Evolutionary conservation across 53 echinoderm and acorn worm species (phyloP), one percentile per base, ranked within the genome.

Genomic region (Temnopleurus reevesii): DNA sequence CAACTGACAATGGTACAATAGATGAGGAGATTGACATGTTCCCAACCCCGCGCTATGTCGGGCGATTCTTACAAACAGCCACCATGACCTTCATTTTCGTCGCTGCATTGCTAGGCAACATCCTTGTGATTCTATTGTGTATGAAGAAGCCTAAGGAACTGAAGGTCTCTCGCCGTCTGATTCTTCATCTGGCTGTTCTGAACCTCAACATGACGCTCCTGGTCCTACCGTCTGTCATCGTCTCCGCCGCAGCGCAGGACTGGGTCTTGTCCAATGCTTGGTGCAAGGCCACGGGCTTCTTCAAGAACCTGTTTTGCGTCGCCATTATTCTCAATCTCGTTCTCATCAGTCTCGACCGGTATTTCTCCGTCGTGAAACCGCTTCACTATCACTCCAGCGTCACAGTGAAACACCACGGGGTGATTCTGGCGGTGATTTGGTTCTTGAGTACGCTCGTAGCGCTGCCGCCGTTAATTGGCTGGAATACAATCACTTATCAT

Each of bases 401-500:
- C 34, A 92, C 93, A 7, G 81, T 90, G 23, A 92, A 89, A 51
- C 47, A 92, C 25, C 90, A 93, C 15, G 63, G 59, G 7, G 5
- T 90, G 2, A 81, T 96, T 77, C 76, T 96, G 12, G 17, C 55
- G 8, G 71, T 45, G 13, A 93, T 96, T 1, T 96, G 96, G 96
- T 18, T 92, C 4, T 53, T 93, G 19, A 82, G 94, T 34, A 21
- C 86, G 6, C 19, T 89, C 8, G 25, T 96, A 21, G 93, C 96
- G 2, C 88, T 96, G 19, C 96, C 96, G 24, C 94, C 96, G 1
- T 81, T 96, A 26, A 45, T 96, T 30, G 94, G 93, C n/a, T 93
- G 93, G 94, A 92, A 91, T 54, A 65, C 86, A 1, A 90, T 96
- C 59, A 36, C 76, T 12, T 94, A 94, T 80, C 90, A 91, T 27